These are phyloP conservation scores for Zaprionus lineosus DNA, from an alignment of 2,888 invertebrate genomes.

Conservation along the genomic window DNA sequence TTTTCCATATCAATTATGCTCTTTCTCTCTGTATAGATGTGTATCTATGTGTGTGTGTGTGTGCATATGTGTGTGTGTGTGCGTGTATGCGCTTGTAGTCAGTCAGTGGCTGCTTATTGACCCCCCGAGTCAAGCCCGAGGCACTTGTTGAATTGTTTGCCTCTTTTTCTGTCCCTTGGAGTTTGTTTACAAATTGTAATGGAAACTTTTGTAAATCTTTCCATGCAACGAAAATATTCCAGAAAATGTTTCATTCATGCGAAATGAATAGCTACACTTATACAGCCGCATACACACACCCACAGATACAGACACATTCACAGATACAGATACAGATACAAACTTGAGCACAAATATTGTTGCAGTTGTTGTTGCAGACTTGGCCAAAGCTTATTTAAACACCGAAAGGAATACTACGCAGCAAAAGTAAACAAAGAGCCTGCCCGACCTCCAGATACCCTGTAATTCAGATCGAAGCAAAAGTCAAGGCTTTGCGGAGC, in stretches of 20 bases:
- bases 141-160: conserved; percentile 55
- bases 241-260: conserved; percentile 50
- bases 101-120: conserved; percentile 50
- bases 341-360: too few relatives aligned
- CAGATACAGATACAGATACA: background rate
- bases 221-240: conserved; percentile 54
- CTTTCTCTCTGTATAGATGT: too few relatives aligned
- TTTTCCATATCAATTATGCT: conserved; percentile 31
- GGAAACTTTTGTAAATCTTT: conserved; percentile 71
- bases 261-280: conserved; percentile 40
- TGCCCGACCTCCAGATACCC: too few relatives aligned
- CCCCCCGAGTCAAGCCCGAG: conserved; percentile 49
- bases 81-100: background rate
- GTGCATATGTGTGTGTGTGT: conserved; percentile 18
- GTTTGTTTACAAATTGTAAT: conserved; percentile 68
- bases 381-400: conserved; percentile 46
- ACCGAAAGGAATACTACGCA: conserved; percentile 35
- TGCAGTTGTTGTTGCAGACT: conserved; percentile 27
- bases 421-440: background rate
- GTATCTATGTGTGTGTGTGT: conserved; percentile 23
- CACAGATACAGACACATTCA: too few relatives aligned
- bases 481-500: too few relatives aligned
- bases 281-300: background rate
- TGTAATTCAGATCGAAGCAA: too few relatives aligned
- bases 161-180: conserved; percentile 18